Evolutionary conservation across 92 coral and sea anemone species (phyloP), one percentile per base, ranked within the genome.

Genomic region (Micromussa lordhowensis): DNA sequence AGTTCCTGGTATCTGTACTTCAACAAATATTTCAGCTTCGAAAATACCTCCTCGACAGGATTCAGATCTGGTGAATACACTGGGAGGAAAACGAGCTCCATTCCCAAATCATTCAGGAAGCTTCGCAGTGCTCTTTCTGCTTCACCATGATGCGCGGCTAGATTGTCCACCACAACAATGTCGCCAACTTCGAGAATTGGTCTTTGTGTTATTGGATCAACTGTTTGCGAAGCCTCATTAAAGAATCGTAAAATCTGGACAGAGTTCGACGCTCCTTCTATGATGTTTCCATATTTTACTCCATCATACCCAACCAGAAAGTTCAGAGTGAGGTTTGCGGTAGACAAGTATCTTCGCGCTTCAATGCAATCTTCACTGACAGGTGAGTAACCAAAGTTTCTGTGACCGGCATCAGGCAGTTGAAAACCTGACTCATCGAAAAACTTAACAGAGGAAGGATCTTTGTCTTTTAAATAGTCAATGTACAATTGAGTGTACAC

Each of bases 111-210:
- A 75, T 89, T 73, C 36, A 91, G 84, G 75, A 77, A 89, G 79
- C 86, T 77, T 86, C 92, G 53, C 72, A 91, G 71, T 40, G 48
- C 48, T 40, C 6, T 6, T 40, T 40, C 48, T 4, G 48, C 48
- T 40, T 40, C 48, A 40, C 94, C 93, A 80, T 92, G 96, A 88
- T 91, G 96, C 19, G 87, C 88, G 68, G 96, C 94, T 28, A 80
- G 76, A 74, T 94, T 91, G 75, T 91, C 94, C 3, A 91, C 91
- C 74, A 91, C 93, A 48, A 92, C 69, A 83, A 85, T 93, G 89
- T 91, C 92, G 51, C 91, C 94, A 30, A 93, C 96, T 89, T 94
- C 93, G 28, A 91, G 68, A 74, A 86, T 68, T 89, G 93, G 94
- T 82, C 84, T 15, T 69, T 72, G 75, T 12, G 83, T 81, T 40